A percentile compares a stretch with the other conserved stretches of the same genome.
Conservation (phyloP, 2,888 invertebrate genomes). For the Eupeodes latifasciatus region DNA sequence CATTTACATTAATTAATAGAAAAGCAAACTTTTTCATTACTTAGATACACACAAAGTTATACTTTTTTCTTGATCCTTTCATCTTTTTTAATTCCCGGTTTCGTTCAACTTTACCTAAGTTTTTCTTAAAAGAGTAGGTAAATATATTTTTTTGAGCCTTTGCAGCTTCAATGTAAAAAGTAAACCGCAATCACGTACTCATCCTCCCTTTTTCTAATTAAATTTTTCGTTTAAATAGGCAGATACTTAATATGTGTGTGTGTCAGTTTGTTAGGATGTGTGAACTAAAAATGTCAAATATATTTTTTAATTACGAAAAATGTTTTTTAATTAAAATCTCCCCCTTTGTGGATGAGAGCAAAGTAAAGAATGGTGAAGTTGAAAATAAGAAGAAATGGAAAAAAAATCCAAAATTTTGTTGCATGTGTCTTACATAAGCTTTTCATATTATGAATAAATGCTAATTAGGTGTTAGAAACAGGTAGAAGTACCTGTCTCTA, state of each 20-base stretch:
- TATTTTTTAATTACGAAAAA: conserved; percentile 18
- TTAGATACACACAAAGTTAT: too few relatives aligned
- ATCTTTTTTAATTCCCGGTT: conserved; percentile 11
- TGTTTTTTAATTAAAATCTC: conserved; percentile 21
- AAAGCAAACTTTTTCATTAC: neutral
- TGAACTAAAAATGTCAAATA: neutral
- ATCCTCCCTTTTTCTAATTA: conserved; percentile 47
- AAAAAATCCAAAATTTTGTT: neutral
- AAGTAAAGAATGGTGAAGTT: neutral
- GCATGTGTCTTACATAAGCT: neutral
- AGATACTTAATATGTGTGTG: neutral
- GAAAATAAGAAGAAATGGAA: neutral
- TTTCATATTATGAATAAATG: conserved; percentile 24
- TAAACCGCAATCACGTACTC: neutral
- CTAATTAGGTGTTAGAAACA: conserved; percentile 9
- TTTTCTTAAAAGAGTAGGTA: neutral
- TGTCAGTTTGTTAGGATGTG: neutral
- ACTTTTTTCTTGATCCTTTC: neutral
- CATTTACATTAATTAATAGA: conserved; percentile 21
- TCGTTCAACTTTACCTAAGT: neutral
- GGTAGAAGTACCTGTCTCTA: neutral
- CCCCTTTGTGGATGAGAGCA: neutral
- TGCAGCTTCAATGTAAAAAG: conserved; percentile 23
- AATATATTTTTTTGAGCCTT: conserved; percentile 15
- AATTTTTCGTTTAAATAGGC: neutral